Base-by-base conservation (phyloP, 1,140 invertebrate species). In the Amyelois transitella region DNA sequence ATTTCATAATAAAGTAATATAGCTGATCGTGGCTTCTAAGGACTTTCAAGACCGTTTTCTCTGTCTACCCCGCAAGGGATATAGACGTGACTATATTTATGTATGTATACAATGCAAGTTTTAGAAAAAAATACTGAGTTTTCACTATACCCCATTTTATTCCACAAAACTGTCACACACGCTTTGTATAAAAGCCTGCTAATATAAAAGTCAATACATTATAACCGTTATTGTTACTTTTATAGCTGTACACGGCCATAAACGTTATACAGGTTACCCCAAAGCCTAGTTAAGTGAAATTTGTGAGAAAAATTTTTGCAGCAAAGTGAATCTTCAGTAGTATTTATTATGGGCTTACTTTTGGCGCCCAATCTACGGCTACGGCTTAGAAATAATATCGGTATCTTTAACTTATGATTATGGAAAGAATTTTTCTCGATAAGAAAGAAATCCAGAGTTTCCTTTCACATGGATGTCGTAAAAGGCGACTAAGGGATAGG, bases 261-360 rank as follows among this genome's bases (percentile, higher is more conserved):
- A 64, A 64, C 44, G 56, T 59, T 51, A 55, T 59, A 64, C 59
- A 64, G 44, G 56, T 59, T 47, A 18, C 57, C 57, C 53, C 32
- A 24, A 56, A 53, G 57, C 43, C 51, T 50, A 38, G 24, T 59
- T 59, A 58, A 58, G 61, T 63, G 56, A 64, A 64, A 64, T 64
- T 59, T 59, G 62, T 64, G 53, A 45, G 51, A 48, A 51, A 25
- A 50, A 64, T 18, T 48, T 48, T 48, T 48, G 20, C 45, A 22
- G 20, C 45, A 21, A 20, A 48, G 45, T 48, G 45, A 48, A 21
- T 48, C 14, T 48, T 48, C n/a, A 48, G 45, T 48, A 19, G 45
- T 21, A 48, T 48, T 48, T 48, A 48, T 48, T 48, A 48, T 48
- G 8, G 18, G 18, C 19, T 48, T 19, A 19, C 19, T n/a, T 21